Base-by-base conservation (phyloP, 2,113 vertebrate species). In the Pelusios castaneus region DNA sequence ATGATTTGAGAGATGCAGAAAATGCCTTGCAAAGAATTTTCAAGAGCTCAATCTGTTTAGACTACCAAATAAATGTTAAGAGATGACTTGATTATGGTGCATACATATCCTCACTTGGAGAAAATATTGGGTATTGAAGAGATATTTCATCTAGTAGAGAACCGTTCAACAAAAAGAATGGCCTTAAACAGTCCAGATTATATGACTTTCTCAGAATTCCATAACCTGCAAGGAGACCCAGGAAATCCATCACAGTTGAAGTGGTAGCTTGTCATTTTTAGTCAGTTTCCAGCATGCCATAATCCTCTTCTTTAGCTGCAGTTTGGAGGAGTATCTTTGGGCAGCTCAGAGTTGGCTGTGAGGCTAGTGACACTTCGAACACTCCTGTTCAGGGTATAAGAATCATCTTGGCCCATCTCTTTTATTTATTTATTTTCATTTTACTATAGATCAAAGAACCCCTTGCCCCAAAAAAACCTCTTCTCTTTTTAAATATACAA, bases 391-490 rank as follows among this genome's bases (percentile, higher is more conserved):
- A 89, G 73, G 25, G 31, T 19, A 4, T 12, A 81, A 2, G 60
- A 82, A 82, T 49, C 5, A 19, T 54, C 54, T 45, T 73, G 5
- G 1, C 56, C 49, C 52, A 5, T 13, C 1, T 89, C 22, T 91
- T 84, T 87, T 70, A 89, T 4, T 41, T 86, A 84, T 31, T 63
- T 19, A 8, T 41, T 24, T 78, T 4, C 0, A n/a, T 80, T 87
- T 90, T 78, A 0, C 17, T 89, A 34, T 43, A 43, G 91, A 52
- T 1, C 85, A 41, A 8, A 82, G 1, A 43, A 94, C n/a, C n/a
- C n/a, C n/a, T n/a, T n/a, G n/a, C n/a, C n/a, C n/a, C 81, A 31
- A 73, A 87, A 75, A 89, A n/a, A 88, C 93, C 54, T 80, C 77
- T 29, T 73, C 11, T 27, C 43, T 2, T 75, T 29, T 3, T 88